Evolutionary conservation across 2,113 vertebrate species (phyloP), one percentile per base, ranked within the genome.

Genomic region (Sceloporus tristichus): DNA sequence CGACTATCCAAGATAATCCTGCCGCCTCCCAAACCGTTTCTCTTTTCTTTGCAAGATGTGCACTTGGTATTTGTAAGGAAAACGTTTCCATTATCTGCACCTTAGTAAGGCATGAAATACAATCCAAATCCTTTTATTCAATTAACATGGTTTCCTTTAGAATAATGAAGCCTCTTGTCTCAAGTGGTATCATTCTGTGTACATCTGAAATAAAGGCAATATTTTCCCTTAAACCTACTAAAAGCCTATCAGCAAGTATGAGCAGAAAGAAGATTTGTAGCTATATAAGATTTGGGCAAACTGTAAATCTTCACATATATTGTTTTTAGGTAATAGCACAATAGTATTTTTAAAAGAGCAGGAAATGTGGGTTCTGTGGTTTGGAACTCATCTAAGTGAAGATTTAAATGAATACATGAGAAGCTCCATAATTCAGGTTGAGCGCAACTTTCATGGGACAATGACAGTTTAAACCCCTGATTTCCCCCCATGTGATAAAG

Each of bases 51-150:
- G 19, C 88, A 80, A 90, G 81, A 90, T 42, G 66, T 88, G 40
- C 59, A 91, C 70, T 79, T 93, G 85, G 74, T 92, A 88, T 1
- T 27, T 82, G 34, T 25, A 92, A 91, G 65, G 42, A 93, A 90
- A 77, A 91, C 81, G 90, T 91, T 90, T 94, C 83, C 59, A 89
- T 82, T 94, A 89, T 92, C 87, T 92, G 65, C 87, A 75, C 48
- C 38, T 93, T 82, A 84, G 89, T 93, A 80, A 93, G 84, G 91
- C 86, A 89, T 79, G 93, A 94, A 93, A 93, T 87, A 85, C 70
- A 92, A 95, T 91, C 91, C 71, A 92, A 93, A 94, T 93, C 90
- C 87, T 90, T 4, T 92, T 86, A 88, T 59, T 90, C 84, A 85
- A 73, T 94, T 95, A 92, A 93, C 88, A 48, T 91, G 42, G 1